These are phyloP conservation scores for Cephalopachus bancanus DNA, from an alignment of 2,797 vertebrate species.

Conservation along the genomic window DNA sequence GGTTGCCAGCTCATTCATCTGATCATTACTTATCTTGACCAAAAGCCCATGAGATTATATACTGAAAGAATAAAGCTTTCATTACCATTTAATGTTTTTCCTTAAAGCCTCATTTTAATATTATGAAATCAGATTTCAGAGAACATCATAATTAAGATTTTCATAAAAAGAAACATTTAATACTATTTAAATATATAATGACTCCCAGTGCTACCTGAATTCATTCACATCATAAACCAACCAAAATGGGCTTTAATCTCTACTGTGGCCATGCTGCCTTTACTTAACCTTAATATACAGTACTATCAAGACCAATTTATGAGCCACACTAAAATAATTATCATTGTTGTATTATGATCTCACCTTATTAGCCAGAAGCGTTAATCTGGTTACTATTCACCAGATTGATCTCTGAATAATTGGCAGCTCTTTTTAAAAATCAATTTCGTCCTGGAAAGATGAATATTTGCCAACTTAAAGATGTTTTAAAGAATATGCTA, in stretches of 20 bases:
- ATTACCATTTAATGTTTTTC: slow-evolving; percentile 78
- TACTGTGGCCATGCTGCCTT: slow-evolving; percentile 44
- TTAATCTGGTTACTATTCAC: slow-evolving; percentile 66
- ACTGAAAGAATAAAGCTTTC: slow-evolving; percentile 74
- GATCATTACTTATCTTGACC: slow-evolving; percentile 76
- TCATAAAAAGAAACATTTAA: slow-evolving; percentile 79
- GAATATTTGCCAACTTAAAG: slow-evolving; percentile 48
- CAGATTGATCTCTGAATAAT: slow-evolving; percentile 26
- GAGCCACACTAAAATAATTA: slow-evolving; percentile 68
- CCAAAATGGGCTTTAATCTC: slow-evolving; percentile 67
- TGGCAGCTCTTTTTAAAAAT: slow-evolving; percentile 57
- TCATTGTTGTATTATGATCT: slow-evolving; percentile 51
- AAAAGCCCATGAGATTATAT: slow-evolving; percentile 70
- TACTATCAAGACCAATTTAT: slow-evolving; percentile 59
- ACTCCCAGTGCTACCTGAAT: slow-evolving; percentile 75
- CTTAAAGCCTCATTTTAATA: slow-evolving; percentile 78
- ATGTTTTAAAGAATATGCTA: not conserved
- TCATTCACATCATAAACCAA: slow-evolving; percentile 78
- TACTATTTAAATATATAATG: slow-evolving; percentile 75
- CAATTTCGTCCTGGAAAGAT: slow-evolving; percentile 43
- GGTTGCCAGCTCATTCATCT: slow-evolving; percentile 68
- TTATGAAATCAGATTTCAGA: slow-evolving; percentile 73
- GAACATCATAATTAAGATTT: slow-evolving; percentile 77
- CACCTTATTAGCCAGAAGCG: slow-evolving; percentile 42
- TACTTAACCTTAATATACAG: slow-evolving; percentile 71